These are phyloP conservation scores for Betta splendens DNA, from an alignment of 2,797 vertebrate genomes.

Conservation along the genomic window DNA sequence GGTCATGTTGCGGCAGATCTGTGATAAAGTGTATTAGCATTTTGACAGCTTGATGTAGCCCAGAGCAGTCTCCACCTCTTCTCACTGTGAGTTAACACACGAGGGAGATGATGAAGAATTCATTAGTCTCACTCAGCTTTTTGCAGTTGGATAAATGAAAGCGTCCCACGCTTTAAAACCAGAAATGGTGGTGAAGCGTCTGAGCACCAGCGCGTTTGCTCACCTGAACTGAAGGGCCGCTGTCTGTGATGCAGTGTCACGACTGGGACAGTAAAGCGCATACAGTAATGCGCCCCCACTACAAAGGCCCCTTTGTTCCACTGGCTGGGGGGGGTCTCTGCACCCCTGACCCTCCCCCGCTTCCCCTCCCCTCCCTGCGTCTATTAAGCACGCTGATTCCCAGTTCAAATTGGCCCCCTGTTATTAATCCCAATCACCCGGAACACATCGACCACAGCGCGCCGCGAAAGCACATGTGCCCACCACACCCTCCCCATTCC, in stretches of 20 bases:
- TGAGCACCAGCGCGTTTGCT: slow-evolving; percentile 41
- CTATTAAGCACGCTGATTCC: slow-evolving; percentile 81
- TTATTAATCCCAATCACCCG: slow-evolving; percentile 86
- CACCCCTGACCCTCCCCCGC: slow-evolving; percentile 29
- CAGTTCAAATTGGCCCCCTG: slow-evolving; percentile 78
- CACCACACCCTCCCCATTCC: slow-evolving; percentile 47
- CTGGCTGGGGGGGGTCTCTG: slow-evolving; percentile 66
- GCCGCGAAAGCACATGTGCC: slow-evolving; percentile 74
- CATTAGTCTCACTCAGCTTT: slow-evolving; percentile 7
- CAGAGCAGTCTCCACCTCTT: slow-evolving; percentile 63
- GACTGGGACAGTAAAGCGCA: slow-evolving; percentile 54
- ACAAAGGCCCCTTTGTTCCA: slow-evolving; percentile 79
- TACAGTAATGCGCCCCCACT: slow-evolving; percentile 53
- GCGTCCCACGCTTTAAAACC: slow-evolving; percentile 23
- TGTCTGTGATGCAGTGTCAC: slow-evolving; percentile 34
- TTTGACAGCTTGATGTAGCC: slow-evolving; percentile 72
- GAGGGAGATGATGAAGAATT: slow-evolving; percentile 17
- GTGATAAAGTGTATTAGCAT: slow-evolving; percentile 67
- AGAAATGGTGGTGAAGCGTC: slow-evolving; percentile 23
- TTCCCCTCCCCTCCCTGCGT: slow-evolving; percentile 32
- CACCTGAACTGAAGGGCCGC: slow-evolving; percentile 30
- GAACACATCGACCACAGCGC: slow-evolving; percentile 78
- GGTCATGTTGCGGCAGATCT: slow-evolving; percentile 42
- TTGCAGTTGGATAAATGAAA: slow-evolving; percentile 31
- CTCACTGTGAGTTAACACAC: slow-evolving; percentile 60